Percentiles rank a stretch among this genome's conserved stretches.
phyloP scores from a whole-genome alignment of 2,888 invertebrate genomes.

The Zhengitettix transpicula region DNA sequence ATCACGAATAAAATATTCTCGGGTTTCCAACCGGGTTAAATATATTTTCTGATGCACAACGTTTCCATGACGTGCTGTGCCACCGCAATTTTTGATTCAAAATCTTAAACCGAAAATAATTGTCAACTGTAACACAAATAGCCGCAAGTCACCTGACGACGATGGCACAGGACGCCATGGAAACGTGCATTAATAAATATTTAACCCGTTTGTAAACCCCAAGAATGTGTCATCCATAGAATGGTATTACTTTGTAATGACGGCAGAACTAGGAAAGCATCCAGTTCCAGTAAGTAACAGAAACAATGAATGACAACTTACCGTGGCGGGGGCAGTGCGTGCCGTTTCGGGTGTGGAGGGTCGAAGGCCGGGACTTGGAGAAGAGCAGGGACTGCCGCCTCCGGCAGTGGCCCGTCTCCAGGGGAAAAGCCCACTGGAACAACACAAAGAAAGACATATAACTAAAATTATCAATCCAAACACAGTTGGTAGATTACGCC shows the following conservation, averaged over 20 bases:
- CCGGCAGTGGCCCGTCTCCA: conserved; percentile 11
- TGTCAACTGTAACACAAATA: too few relatives aligned
- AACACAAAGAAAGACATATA: conserved; percentile 1
- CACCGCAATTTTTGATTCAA: too few relatives aligned
- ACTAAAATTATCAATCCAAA: too few relatives aligned
- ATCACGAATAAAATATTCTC: too few relatives aligned
- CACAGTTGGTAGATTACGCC: too few relatives aligned
- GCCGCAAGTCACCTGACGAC: not conserved
- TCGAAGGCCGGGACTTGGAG: conserved; percentile 15
- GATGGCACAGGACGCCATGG: not conserved
- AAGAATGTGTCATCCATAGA: not conserved
- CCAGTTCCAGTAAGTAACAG: not conserved
- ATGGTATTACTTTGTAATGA: not conserved
- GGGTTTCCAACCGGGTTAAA: too few relatives aligned
- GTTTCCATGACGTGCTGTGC: too few relatives aligned
- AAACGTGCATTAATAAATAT: not conserved
- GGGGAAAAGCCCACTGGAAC: conserved; percentile 16
- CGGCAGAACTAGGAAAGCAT: not conserved
- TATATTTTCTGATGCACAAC: too few relatives aligned
- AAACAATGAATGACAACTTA: conserved; percentile 11
- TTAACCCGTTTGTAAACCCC: not conserved
- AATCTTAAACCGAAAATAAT: too few relatives aligned
- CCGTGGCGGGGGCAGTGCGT: conserved; percentile 18
- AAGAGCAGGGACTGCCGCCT: conserved; percentile 11
- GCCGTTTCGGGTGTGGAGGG: conserved; percentile 15